A percentile compares a stretch with the other conserved stretches of the same genome.
These are phyloP conservation scores for Brachypodius melanocephalos DNA, from an alignment of 2,113 vertebrate species.

Conservation along the genomic window DNA sequence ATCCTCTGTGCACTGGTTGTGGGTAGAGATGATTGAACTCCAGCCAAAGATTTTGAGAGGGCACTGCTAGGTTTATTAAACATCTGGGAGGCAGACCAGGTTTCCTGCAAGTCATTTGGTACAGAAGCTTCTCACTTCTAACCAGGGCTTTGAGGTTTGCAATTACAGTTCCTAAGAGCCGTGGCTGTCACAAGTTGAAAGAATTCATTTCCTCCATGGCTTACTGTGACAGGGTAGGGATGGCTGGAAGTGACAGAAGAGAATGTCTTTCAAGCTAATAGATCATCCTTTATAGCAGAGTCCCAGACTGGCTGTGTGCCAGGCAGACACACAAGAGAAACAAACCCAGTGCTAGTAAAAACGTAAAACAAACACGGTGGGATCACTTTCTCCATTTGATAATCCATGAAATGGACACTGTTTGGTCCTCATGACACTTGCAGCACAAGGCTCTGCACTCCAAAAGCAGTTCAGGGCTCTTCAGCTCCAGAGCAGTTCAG, in stretches of 20 bases:
- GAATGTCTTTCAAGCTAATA: not conserved
- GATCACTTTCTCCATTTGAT: not conserved
- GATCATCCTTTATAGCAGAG: not conserved
- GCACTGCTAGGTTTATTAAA: slow-evolving; percentile 4
- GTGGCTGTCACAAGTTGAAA: not conserved
- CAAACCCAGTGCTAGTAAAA: not conserved
- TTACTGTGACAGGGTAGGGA: not conserved
- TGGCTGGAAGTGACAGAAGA: not conserved
- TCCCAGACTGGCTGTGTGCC: not conserved
- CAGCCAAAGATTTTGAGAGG: not conserved
- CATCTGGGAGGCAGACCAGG: slow-evolving; percentile 16
- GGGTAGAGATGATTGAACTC: not conserved
- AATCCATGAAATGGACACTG: not conserved
- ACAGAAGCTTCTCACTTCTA: not conserved
- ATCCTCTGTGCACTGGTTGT: not conserved
- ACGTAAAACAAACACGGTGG: not conserved
- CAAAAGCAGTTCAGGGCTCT: not conserved
- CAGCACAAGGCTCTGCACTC: not conserved
- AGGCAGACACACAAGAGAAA: not conserved
- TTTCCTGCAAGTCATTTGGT: not conserved
- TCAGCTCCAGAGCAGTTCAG: not conserved
- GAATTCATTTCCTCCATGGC: not conserved
- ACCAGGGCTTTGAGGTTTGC: not conserved
- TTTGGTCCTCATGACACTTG: not conserved
- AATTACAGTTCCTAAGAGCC: not conserved